Base-by-base conservation (phyloP, 35 echinoderm and acorn worm species). In the Diadema setosum region DNA sequence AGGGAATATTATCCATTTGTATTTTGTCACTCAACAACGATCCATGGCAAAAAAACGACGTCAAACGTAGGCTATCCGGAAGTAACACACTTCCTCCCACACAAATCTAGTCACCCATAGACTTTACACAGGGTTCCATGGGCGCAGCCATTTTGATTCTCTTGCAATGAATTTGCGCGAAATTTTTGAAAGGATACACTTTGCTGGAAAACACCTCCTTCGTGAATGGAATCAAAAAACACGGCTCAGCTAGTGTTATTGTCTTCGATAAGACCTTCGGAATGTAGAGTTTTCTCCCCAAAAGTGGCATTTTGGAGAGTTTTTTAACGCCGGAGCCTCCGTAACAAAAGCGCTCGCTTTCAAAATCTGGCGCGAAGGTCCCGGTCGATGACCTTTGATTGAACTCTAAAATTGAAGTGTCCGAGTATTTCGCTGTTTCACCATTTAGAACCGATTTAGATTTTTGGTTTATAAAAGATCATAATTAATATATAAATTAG, bases 131-230 rank as follows among this genome's bases (percentile, higher is more conserved):
- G 61, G 50, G 40, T n/a, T 57, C 73, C 86, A 88, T 85, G 82
- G 81, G 90, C 42, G 90, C 90, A 20, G 90, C 90, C 90, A 92
- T 92, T 42, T 92, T 92, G 90, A 16, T 86, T 92, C 81, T 76
- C 21, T 56, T 41, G 15, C 6, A 52, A 16, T 20, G 26, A 42
- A 75, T 45, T 70, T 30, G 39, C 31, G 49, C 43, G 23, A 29
- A 20, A 64, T 16, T 33, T 32, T 17, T 85, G 20, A 85, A 92
- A 98, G 92, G 96, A 98, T 98, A 98, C 96, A 84, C 82, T 75
- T 94, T 89, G 45, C 88, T 87, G 48, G 85, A 61, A 42, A 94
- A 98, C 29, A 91, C 96, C 84, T 98, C 96, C 76, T 91, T 90
- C 36, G 96, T 98, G 50, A 98, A 88, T 36, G 92, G 88, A 94